A percentile compares a stretch with the other conserved stretches of the same genome.
Conservation (phyloP, 2,797 vertebrate genomes). For the Rousettus madagascariensis region DNA sequence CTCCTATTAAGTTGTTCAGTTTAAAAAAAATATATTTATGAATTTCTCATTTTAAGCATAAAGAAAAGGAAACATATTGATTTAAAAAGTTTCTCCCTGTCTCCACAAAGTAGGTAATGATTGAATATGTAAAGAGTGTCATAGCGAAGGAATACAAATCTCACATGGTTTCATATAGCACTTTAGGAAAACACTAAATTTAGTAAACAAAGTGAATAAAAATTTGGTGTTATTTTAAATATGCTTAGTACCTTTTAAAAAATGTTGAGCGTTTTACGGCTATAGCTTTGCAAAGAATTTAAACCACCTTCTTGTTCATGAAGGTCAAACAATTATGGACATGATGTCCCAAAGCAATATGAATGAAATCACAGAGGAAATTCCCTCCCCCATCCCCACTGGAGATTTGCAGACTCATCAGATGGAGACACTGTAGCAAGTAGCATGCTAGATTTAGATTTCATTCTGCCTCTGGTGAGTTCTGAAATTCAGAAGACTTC, state of each 20-base stretch:
- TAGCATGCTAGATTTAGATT: neutral
- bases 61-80: neutral
- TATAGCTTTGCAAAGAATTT: conserved; percentile 37
- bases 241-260: neutral
- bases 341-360: conserved; percentile 37
- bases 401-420: conserved; percentile 58
- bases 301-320: conserved; percentile 30
- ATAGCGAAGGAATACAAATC: neutral
- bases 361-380: neutral
- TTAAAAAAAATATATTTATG: neutral
- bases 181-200: conserved; percentile 8
- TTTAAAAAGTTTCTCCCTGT: neutral
- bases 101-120: neutral
- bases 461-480: conserved; percentile 11
- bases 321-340: conserved; percentile 23
- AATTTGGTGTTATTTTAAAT: conserved; percentile 56
- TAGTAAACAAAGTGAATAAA: neutral
- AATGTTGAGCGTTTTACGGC: conserved; percentile 28
- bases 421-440: conserved; percentile 23
- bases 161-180: neutral
- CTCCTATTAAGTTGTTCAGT: neutral
- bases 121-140: neutral
- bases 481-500: conserved; percentile 59
- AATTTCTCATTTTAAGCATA: neutral
- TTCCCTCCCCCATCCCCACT: neutral